phyloP scores from a whole-genome alignment of 2,113 vertebrate genomes.

The Ardeotis arabs region DNA sequence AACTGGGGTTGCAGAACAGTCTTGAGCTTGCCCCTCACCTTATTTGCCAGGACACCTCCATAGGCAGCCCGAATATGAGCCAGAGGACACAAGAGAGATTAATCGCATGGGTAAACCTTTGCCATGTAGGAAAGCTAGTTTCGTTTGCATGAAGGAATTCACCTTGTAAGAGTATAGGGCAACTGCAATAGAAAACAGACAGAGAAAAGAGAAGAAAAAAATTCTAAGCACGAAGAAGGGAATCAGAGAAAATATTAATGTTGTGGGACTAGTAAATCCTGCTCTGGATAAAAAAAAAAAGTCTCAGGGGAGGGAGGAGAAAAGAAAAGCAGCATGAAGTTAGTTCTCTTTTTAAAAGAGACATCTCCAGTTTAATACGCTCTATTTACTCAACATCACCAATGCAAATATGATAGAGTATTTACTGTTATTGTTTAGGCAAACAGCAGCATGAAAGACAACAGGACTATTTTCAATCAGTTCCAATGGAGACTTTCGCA shows the following conservation, averaged over 20 bases:
- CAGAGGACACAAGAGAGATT: slow-evolving; percentile 18
- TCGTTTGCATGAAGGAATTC: background rate
- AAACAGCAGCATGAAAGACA: background rate
- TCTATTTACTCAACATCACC: background rate
- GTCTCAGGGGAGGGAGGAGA: background rate
- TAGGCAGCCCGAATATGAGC: background rate
- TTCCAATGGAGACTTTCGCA: background rate
- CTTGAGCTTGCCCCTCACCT: slow-evolving; percentile 21
- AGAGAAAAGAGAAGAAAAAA: slow-evolving; percentile 7
- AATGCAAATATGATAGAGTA: background rate
- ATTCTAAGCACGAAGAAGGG: slow-evolving; percentile 1
- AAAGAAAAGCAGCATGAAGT: background rate
- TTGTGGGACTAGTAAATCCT: slow-evolving; percentile 20
- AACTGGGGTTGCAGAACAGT: background rate
- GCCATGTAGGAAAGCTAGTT: slow-evolving; percentile 14
- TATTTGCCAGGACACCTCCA: slow-evolving; percentile 30
- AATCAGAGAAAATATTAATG: slow-evolving; percentile 12
- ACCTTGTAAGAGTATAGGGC: slow-evolving; percentile 5
- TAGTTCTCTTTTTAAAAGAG: background rate
- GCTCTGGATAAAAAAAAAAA: background rate
- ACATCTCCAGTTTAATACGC: background rate
- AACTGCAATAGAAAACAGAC: slow-evolving; percentile 33
- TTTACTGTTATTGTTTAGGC: background rate
- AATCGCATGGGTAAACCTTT: slow-evolving; percentile 29
- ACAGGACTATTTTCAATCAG: background rate